Evolutionary conservation across 2,888 invertebrate genomes (phyloP), one percentile per base, ranked within the genome.

Genomic region (Dolomedes plantarius): DNA sequence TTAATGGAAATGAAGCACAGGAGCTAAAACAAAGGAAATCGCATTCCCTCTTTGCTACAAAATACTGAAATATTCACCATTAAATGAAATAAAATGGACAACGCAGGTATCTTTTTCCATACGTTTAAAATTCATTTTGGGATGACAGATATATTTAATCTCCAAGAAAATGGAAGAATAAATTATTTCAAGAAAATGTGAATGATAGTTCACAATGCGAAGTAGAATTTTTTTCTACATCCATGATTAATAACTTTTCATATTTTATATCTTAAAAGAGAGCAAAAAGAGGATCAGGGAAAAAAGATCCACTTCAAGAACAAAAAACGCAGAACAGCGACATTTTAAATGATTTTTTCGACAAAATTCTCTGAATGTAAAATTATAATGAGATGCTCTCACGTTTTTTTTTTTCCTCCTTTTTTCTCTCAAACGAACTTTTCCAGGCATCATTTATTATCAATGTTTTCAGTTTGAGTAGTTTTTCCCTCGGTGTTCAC

Each of bases 241-340:
- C 69, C 50, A 77, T 77, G 69, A 77, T 77, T 77, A 77, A 77
- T 77, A 77, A 77, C 77, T 68, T 77, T 77, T 77, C 77, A 77
- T 77, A 77, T 68, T 36, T 56, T 36, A 32, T 68, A 69, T 62
- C 77, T 77, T 77, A 56, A 56, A 68, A 64, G 77, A 62, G 50
- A 56, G 68, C 56, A 77, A 77, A 56, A 77, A 23, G 69, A 69
- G 69, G 56, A 77, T 77, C 69, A 68, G 56, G 68, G 68, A 46
- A 64, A 11, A 31, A 50, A 65, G 67, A 67, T 29, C 16, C 64
- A 65, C 31, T 19, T 23, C 36, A n/a, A 19, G n/a, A 29, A 72
- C 28, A 19, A 29, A 72, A 11, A 65, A 68, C 27, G 67, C 56
- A 77, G 50, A 32, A 77, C 50, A 36, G 56, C 65, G 64, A 32